Evolutionary conservation across 2,797 vertebrate genomes (phyloP), one percentile per base, ranked within the genome.

Genomic region (Rhodeus uyekii): DNA sequence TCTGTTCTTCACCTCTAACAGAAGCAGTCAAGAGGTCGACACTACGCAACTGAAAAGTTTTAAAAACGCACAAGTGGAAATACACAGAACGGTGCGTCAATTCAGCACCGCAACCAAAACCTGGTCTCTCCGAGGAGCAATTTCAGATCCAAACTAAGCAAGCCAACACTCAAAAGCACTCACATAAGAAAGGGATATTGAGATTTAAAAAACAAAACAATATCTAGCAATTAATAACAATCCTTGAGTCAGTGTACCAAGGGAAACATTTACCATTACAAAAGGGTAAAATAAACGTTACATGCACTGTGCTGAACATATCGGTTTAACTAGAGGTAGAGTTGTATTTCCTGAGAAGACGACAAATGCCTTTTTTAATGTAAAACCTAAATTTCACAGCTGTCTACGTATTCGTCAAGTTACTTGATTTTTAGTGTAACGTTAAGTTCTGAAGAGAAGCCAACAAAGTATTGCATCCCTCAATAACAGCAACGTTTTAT

Each of bases 271-370:
- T 81, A 89, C 90, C 89, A 92, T 89, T 89, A 85, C 73, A 83
- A 84, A 58, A 85, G 74, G 76, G 80, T 83, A 69, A 76, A 86
- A 84, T 76, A 82, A 86, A 88, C 83, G 86, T 78, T 74, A 83
- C 76, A 86, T 89, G 55, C 65, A 90, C 83, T 90, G 89, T 85
- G 87, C 68, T 90, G 88, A 90, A 90, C 88, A 89, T 90, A 92
- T 92, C 89, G 86, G 87, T 93, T 80, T 87, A 92, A 92, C 88
- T 93, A 91, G 93, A 95, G 94, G 94, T 94, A 95, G 95, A 95
- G 91, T 92, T 93, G 93, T 93, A 91, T 94, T 95, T 95, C 94
- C 95, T 95, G 95, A 95, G 94, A 93, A 92, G 89, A 92, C 87
- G 61, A 91, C 86, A 88, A 83, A 89, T 88, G 90, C 89, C 87